phyloP scores from a whole-genome alignment of 2,888 invertebrate species.

The Phoronis australis region DNA sequence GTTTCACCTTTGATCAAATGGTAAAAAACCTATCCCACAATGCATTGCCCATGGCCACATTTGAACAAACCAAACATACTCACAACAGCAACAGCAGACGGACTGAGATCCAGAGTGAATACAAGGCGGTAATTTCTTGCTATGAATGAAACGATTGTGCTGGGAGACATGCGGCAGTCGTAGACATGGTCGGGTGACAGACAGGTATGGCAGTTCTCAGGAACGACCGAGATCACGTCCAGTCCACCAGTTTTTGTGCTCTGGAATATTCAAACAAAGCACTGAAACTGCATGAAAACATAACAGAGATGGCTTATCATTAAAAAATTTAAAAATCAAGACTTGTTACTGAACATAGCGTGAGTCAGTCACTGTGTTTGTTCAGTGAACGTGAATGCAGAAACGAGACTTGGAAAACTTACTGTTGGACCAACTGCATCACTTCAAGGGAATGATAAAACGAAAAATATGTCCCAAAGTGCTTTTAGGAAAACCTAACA shows the following conservation, averaged over 20 bases:
- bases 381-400: too few relatives aligned
- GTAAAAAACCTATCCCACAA: too few relatives aligned
- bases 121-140: slow-evolving; percentile 68
- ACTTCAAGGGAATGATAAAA: too few relatives aligned
- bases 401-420: too few relatives aligned
- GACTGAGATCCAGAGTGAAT: slow-evolving; percentile 73
- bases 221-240: slow-evolving; percentile 63
- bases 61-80: too few relatives aligned
- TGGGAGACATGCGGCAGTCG: slow-evolving; percentile 30
- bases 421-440: too few relatives aligned
- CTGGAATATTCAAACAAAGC: slow-evolving; percentile 2
- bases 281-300: slow-evolving; percentile 15
- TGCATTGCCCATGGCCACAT: too few relatives aligned
- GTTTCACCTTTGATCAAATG: too few relatives aligned
- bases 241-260: slow-evolving; percentile 55
- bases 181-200: slow-evolving; percentile 19
- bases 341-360: neutral
- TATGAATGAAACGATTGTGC: slow-evolving; percentile 61
- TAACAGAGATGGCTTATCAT: neutral
- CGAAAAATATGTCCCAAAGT: too few relatives aligned
- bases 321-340: neutral
- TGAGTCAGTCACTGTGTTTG: too few relatives aligned
- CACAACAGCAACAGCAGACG: slow-evolving; percentile 68
- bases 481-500: too few relatives aligned
- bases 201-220: slow-evolving; percentile 36